Evolutionary conservation across 2,113 vertebrate species (phyloP), one percentile per base, ranked within the genome.

Genomic region (Phoxinus phoxinus): DNA sequence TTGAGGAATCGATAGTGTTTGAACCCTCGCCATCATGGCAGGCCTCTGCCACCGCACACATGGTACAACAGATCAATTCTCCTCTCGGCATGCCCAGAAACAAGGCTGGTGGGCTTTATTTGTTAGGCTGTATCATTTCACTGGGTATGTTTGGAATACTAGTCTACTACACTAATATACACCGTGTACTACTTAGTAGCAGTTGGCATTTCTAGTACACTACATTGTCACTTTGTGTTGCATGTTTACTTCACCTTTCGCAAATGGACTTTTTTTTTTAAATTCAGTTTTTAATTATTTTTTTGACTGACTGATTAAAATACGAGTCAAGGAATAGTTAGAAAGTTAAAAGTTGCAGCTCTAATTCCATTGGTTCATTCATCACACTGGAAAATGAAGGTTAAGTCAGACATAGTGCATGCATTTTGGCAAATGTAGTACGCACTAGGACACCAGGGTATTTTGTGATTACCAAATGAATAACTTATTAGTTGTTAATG

Each of bases 1-100:
- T 83, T 74, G 71, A 73, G 74, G 30, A 89, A 89, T 87, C 83
- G 13, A 90, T 89, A 86, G 75, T 44, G 78, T 89, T 89, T 89
- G 86, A 90, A 82, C 61, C 72, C 78, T 51, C 56, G 77, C 85
- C 79, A 86, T 77, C 82, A 85, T 46, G 71, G 78, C 83, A 58
- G 15, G 56, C 79, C 73, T 73, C 75, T 48, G 32, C 61, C 84
- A 74, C 78, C 27, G 0, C 76, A 76, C 76, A 86, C 77, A 88
- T 61, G 81, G 48, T 65, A 71, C 63, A 79, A 79, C 83, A 65
- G 86, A 85, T 89, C 88, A 85, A 87, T 87, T 79, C 74, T 77
- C 56, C 67, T 79, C 11, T 61, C 74, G 59, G 73, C 53, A 53
- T 44, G 41, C 56, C 32, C 83, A 77, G 76, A 76, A 85, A 83